Base-by-base conservation (phyloP, 2,113 vertebrate genomes). In the Entomyzon cyanotis region DNA sequence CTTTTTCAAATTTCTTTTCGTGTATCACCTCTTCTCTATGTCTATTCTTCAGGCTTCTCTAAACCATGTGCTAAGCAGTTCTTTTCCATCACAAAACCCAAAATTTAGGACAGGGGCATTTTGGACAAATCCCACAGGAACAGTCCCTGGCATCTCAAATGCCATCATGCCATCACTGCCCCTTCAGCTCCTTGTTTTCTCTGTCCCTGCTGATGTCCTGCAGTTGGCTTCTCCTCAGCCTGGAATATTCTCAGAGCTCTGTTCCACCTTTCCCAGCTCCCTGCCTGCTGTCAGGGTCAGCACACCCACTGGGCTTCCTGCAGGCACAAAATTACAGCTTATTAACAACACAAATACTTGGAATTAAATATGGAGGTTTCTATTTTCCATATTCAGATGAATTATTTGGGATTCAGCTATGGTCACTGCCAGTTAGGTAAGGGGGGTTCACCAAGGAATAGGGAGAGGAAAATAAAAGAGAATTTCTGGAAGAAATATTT, bases 301-400 rank as follows among this genome's bases (percentile, higher is more conserved):
- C 10, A 28, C 0, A 0, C 4, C 17, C 39, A 0, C 8, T 12
- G 23, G 18, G 24, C 33, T 55, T 22, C 10, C 3, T 16, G 25
- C 19, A 46, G 56, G 24, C 17, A 28, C 8, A 5, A 46, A 11
- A 21, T 41, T 8, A 27, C 2, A 12, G 21, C 21, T 59, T 15
- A 27, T 30, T 35, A 39, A 24, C 10, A n/a, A 0, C 20, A 31
- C 3, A 42, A 28, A 56, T 31, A 30, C 31, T 55, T 52, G n/a
- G 55, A 73, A 91, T 37, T 30, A 46, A 71, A 44, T 8, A 12
- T 4, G 7, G 11, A 41, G 5, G 1, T 6, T 42, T 31, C 9
- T 37, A 6, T 52, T 73, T 65, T 53, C 23, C 35, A 37, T 37
- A 44, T 56, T 83, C 22, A 46, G 31, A 27, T 49, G 18, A 39